Evolutionary conservation across 2,888 invertebrate species (phyloP).

Genomic region (Liodrosophila aerea): DNA sequence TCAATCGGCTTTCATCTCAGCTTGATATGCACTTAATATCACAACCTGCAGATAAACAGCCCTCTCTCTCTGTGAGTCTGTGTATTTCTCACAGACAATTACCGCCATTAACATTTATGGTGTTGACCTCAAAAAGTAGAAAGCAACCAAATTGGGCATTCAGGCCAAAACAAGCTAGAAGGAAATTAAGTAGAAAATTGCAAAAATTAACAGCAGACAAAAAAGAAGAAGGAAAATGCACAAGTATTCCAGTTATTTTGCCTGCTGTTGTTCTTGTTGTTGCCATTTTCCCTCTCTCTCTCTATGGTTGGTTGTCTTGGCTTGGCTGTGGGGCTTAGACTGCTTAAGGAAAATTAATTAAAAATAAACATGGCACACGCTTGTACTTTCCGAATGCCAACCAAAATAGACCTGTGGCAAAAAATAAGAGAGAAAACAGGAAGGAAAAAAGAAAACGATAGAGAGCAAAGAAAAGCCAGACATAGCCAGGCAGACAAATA

Average conservation of each 20-base stretch:
- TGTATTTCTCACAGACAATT: slow-evolving; percentile 46
- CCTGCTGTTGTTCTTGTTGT: slow-evolving; percentile 10
- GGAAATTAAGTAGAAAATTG: slow-evolving; percentile 76
- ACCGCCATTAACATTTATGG: slow-evolving; percentile 67
- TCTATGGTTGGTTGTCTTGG: too few species aligned
- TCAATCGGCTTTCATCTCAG: slow-evolving; percentile 15
- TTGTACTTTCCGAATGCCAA: slow-evolving; percentile 71
- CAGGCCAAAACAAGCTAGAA: slow-evolving; percentile 41
- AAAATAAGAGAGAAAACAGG: slow-evolving; percentile 2
- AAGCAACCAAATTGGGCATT: slow-evolving; percentile 22
- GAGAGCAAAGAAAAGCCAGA: slow-evolving; percentile 13
- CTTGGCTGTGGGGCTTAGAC: slow-evolving; percentile 60
- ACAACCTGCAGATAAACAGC: neutral
- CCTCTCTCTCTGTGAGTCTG: too few species aligned
- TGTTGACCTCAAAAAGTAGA: slow-evolving; percentile 48
- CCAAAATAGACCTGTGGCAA: slow-evolving; percentile 68
- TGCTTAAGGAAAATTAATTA: slow-evolving; percentile 78
- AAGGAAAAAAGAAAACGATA: slow-evolving; percentile 4
- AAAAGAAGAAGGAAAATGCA: slow-evolving; percentile 28
- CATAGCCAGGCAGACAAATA: slow-evolving; percentile 57
- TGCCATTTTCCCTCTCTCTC: slow-evolving; percentile 12
- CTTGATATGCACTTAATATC: neutral
- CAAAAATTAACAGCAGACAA: slow-evolving; percentile 67
- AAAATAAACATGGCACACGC: slow-evolving; percentile 76
- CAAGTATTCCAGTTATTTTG: slow-evolving; percentile 26